Evolutionary conservation across 2,113 vertebrate species (phyloP).

Genomic region (Clarias macrocephalus): DNA sequence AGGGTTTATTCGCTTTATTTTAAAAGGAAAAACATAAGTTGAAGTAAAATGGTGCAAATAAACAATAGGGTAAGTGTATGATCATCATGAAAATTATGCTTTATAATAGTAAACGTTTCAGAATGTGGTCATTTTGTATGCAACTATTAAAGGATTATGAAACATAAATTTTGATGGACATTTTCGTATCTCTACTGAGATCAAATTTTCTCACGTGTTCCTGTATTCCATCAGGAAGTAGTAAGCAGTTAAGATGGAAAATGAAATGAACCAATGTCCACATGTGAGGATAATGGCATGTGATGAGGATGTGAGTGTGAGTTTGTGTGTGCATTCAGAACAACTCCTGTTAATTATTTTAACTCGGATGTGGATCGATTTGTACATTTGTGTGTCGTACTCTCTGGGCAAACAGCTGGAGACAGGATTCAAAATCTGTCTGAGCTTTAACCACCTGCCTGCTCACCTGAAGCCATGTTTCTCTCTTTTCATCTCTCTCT

Average conservation of each 20-base stretch:
- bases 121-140: too few species aligned
- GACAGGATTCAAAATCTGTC: slow-evolving; percentile 20
- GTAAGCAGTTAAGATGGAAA: background rate
- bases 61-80: background rate
- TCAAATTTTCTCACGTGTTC: background rate
- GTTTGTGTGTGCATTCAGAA: background rate
- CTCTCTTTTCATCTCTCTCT: slow-evolving; percentile 27
- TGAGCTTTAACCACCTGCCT: slow-evolving; percentile 61
- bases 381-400: background rate
- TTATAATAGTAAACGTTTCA: background rate
- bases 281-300: background rate
- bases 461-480: slow-evolving; percentile 65
- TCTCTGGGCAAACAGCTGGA: slow-evolving; percentile 22
- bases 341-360: background rate
- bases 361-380: background rate
- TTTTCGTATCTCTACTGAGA: background rate
- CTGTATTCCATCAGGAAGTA: background rate
- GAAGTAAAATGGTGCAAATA: background rate
- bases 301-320: background rate
- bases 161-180: background rate
- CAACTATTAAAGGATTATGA: background rate
- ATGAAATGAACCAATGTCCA: background rate
- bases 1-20: background rate
- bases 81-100: background rate
- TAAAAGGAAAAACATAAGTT: background rate